Percentiles rank a stretch among this genome's conserved stretches.
phyloP scores from a whole-genome alignment of 2,888 invertebrate species.

The Taphrorychus bicolor region DNA sequence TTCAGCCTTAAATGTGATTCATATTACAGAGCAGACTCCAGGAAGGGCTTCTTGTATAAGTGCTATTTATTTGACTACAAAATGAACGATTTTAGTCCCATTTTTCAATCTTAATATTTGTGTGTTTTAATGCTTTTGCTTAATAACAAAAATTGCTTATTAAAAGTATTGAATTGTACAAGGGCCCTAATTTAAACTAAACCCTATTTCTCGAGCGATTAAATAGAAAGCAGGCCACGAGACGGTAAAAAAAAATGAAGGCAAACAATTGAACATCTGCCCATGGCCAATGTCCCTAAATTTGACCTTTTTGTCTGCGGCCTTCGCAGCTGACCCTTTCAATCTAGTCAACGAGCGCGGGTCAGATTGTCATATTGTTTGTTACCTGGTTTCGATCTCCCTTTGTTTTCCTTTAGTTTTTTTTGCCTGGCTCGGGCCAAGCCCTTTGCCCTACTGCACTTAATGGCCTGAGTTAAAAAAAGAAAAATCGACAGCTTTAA shows the following conservation, averaged over 20 bases:
- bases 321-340: conserved; percentile 37
- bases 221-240: conserved; percentile 33
- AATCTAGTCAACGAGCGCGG: conserved; percentile 18
- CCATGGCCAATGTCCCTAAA: conserved; percentile 54
- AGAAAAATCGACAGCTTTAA: no score
- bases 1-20: neutral
- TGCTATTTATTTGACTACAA: no score
- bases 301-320: conserved; percentile 51
- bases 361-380: conserved; percentile 39
- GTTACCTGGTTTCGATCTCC: conserved; percentile 32
- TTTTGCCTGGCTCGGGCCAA: neutral
- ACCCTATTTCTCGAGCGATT: conserved; percentile 25
- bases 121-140: no score
- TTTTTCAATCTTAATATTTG: no score
- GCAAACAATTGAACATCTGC: conserved; percentile 40
- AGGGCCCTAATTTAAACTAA: conserved; percentile 1
- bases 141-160: no score
- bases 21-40: neutral
- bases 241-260: conserved; percentile 26
- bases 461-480: no score
- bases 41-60: neutral
- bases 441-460: neutral
- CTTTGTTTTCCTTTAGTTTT: conserved; percentile 31
- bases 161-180: no score
- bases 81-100: no score